Evolutionary conservation across 1,140 invertebrate genomes (phyloP).

Genomic region (Pseudomyrmex dendroicus): DNA sequence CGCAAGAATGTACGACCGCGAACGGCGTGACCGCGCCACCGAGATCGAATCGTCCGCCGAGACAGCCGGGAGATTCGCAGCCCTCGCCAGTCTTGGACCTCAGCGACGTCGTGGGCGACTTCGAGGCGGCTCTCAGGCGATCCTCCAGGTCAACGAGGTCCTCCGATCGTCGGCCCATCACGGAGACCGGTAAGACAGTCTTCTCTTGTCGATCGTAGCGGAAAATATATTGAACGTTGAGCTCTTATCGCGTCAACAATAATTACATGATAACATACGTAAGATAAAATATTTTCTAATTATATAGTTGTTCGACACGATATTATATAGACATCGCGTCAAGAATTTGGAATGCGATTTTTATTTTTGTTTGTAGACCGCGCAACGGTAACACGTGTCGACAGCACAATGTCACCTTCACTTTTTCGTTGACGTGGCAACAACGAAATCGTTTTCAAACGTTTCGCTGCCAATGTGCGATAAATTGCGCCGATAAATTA

Average conservation of each 20-base stretch:
- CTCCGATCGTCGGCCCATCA: constrained; percentile 56
- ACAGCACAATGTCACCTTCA: too few species aligned
- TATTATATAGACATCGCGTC: too few species aligned
- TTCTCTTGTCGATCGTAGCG: not conserved
- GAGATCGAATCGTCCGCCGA: constrained; percentile 63
- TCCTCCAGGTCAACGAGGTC: constrained; percentile 79
- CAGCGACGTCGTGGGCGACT: constrained; percentile 90
- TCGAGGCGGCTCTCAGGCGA: constrained; percentile 89
- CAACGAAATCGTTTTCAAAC: too few species aligned
- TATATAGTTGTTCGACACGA: too few species aligned
- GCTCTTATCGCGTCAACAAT: not conserved
- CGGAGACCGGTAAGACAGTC: constrained; percentile 69
- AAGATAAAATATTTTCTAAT: too few species aligned
- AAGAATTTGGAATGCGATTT: too few species aligned
- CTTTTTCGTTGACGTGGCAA: too few species aligned
- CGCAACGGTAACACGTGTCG: too few species aligned
- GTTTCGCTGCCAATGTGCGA: too few species aligned
- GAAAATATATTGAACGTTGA: not conserved
- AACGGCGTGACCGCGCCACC: constrained; percentile 65
- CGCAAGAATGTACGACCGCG: constrained; percentile 73
- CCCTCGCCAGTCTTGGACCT: constrained; percentile 80
- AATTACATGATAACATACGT: too few species aligned
- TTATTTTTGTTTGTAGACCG: too few species aligned
- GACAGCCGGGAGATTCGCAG: constrained; percentile 51
- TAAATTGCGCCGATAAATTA: too few species aligned